These are phyloP conservation scores for Nasonia giraulti DNA, from an alignment of 1,140 invertebrate genomes.

Conservation along the genomic window DNA sequence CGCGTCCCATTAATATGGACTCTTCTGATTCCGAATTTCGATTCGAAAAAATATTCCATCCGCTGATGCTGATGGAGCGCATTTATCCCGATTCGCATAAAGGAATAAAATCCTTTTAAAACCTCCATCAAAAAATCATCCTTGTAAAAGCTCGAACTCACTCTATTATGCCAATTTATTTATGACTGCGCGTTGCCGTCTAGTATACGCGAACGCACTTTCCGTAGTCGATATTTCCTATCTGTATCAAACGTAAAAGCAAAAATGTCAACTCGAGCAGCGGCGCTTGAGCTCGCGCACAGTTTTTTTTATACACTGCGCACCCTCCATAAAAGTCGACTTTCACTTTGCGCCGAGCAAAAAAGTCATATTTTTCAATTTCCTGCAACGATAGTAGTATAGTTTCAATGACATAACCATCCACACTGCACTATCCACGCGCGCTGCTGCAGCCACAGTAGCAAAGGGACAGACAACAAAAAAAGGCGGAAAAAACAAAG, in stretches of 20 bases:
- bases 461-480: too few relatives aligned
- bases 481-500: background rate
- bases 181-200: background rate
- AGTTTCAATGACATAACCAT: background rate
- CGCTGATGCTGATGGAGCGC: too few relatives aligned
- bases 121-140: background rate
- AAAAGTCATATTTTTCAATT: conserved; percentile 2
- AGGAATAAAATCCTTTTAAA: background rate
- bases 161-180: background rate
- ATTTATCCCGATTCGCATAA: too few relatives aligned
- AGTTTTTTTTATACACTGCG: background rate
- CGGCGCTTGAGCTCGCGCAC: too few relatives aligned
- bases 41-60: too few relatives aligned
- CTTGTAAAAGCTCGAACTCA: background rate
- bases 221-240: background rate
- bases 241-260: background rate
- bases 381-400: background rate
- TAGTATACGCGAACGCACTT: background rate
- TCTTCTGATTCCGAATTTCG: too few relatives aligned
- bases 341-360: background rate
- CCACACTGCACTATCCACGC: background rate
- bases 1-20: too few relatives aligned
- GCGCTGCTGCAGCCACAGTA: too few relatives aligned
- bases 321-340: background rate
- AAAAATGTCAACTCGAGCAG: background rate